Evolutionary conservation across 2,888 invertebrate species (phyloP), one percentile per base, ranked within the genome.

Genomic region (Aproaerema taeniolella): DNA sequence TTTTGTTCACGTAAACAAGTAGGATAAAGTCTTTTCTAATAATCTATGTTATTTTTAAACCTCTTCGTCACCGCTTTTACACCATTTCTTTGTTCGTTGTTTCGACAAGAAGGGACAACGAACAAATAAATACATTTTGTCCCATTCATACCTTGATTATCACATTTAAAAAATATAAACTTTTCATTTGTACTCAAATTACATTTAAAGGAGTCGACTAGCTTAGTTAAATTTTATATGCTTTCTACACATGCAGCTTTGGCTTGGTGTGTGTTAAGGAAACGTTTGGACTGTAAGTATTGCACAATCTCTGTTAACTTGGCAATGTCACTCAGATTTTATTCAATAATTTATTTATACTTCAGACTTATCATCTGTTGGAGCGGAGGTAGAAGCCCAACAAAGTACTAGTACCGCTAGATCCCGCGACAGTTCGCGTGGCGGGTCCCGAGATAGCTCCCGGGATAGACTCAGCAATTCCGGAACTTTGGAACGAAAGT

Each of bases 211-310:
- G n/a, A n/a, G n/a, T n/a, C n/a, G n/a, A n/a, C n/a, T n/a, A n/a
- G n/a, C n/a, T n/a, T n/a, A n/a, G n/a, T n/a, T n/a, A n/a, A n/a
- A n/a, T n/a, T n/a, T n/a, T n/a, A n/a, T n/a, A n/a, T n/a, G n/a
- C n/a, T n/a, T 59, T 58, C 54, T 51, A 47, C 78, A 81, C 72
- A 85, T 77, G 90, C 91, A 94, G 96, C 95, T 53, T 88, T 96
- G 86, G 95, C 96, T 74, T 97, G 96, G 96, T 94, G 94, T 89
- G 93, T 95, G 55, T 92, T 96, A 80, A 91, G 95, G 79, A 95
- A 95, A 80, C 91, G 95, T 67, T 92, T 95, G 80, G 95, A 96
- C 87, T 94, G 96, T 96, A 93, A 89, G 94, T 93, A 39, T 14
- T 7, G 36, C 34, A 38, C 28, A 36, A 29, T 36, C 17, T 17